These are phyloP conservation scores for Morone saxatilis DNA, from an alignment of 2,113 vertebrate species.

Conservation along the genomic window DNA sequence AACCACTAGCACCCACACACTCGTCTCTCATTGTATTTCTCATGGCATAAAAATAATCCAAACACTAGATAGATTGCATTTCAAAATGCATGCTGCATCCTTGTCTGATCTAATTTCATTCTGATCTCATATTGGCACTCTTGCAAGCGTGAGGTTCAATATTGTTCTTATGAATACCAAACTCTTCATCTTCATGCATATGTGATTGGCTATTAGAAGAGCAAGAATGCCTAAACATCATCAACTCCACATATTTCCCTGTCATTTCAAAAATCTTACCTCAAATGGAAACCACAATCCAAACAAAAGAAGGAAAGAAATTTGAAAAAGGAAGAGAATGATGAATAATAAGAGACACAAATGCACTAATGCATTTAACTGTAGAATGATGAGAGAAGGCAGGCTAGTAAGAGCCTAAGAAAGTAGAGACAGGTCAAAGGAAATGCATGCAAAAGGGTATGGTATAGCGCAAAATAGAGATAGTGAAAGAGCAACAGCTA, in stretches of 20 bases:
- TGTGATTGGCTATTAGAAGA: conserved; percentile 69
- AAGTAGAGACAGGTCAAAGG: conserved; percentile 50
- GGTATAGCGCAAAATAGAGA: conserved; percentile 26
- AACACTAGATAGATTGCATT: conserved; percentile 29
- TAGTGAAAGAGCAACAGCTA: conserved; percentile 43
- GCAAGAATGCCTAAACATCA: conserved; percentile 57
- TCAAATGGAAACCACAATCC: conserved; percentile 93
- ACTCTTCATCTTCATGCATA: conserved; percentile 65
- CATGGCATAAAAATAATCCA: background rate
- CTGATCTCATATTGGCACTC: conserved; percentile 11
- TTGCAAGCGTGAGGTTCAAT: conserved; percentile 30
- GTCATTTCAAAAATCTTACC: conserved; percentile 91
- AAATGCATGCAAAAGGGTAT: conserved; percentile 59
- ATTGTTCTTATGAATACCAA: conserved; percentile 13
- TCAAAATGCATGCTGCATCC: conserved; percentile 57
- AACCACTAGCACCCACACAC: conserved; percentile 14
- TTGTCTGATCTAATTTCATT: conserved; percentile 11
- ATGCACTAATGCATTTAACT: conserved; percentile 60
- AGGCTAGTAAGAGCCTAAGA: conserved; percentile 42
- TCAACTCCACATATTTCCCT: conserved; percentile 70
- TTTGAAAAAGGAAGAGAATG: conserved; percentile 73
- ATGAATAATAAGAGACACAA: conserved; percentile 78
- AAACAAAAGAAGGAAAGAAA: conserved; percentile 92
- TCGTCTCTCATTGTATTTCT: background rate
- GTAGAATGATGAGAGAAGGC: conserved; percentile 52